Base-by-base conservation (phyloP, 2,113 vertebrate genomes). In the Corythaixoides concolor region DNA sequence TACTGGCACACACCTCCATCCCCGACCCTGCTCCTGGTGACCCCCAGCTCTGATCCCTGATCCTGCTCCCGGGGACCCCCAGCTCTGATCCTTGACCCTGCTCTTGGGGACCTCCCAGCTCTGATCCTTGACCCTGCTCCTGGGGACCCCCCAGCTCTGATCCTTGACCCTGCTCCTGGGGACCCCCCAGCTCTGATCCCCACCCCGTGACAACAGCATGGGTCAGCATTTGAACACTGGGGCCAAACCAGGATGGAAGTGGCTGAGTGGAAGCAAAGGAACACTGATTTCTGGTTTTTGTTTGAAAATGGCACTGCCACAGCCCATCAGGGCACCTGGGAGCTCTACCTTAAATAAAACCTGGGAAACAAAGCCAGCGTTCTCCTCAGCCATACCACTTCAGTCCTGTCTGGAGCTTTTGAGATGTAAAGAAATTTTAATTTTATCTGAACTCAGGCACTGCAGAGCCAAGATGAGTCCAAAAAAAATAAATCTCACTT, bases 1-100 rank as follows among this genome's bases (percentile, higher is more conserved):
- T 32, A 53, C 16, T 0, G 2, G 28, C 0, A 2, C 39, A 4
- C 1, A 43, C 43, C 58, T 18, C 8, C 24, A 27, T 19, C 37
- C 72, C 70, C 6, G 32, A 3, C 10, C 64, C 58, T 20, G 66
- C 59, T 77, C 49, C 82, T 1, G 0, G 27, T 1, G 22, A 16
- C 77, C 6, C 32, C 22, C 47, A 2, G 39, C 47, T 18, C 50
- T 4, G 2, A 10, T 58, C 58, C 32, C 39, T n/a, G 32, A 3
- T 8, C 64, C 58, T 20, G 66, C 59, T 77, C 49, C 82, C 1
- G 0, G 27, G 1, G 22, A 16, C 77, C 6, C 32, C 22, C 47
- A 2, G 39, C 47, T 18, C n/a, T n/a, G n/a, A 27, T 19, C 37
- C 72, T 63, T 6, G 32, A 3, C 10, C 64, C 58, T 20, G 66